Conservation (phyloP, 92 coral and sea anemone species). For the Epizoanthus stellaris region DNA sequence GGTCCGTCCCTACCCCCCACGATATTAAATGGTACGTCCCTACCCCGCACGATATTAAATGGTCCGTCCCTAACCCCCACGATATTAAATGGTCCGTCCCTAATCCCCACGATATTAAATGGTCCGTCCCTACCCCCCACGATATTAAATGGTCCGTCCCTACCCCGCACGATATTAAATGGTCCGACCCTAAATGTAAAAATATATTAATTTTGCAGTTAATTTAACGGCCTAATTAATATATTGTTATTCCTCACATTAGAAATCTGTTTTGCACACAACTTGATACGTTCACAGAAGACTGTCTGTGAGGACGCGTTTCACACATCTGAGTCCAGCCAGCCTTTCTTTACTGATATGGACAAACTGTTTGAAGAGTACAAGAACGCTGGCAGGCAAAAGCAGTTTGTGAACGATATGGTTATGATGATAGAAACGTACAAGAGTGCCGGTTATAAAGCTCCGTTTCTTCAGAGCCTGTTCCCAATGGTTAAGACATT, state of each 20-base stretch:
- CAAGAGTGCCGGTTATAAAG: conserved; percentile 71
- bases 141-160: too few species aligned
- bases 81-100: too few species aligned
- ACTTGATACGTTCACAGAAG: conserved; percentile 66
- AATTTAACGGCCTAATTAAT: neutral
- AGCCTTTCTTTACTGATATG: conserved; percentile 67
- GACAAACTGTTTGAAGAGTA: conserved; percentile 70
- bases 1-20: too few species aligned
- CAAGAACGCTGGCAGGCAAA: conserved; percentile 64
- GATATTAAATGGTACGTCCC: too few species aligned
- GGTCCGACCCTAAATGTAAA: too few species aligned
- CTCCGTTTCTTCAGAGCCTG: conserved; percentile 75
- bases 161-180: too few species aligned
- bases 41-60: too few species aligned
- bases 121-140: too few species aligned
- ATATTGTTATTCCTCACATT: conserved; percentile 20
- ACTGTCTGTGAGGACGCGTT: conserved; percentile 49
- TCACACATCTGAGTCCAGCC: conserved; percentile 68
- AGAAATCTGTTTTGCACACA: conserved; percentile 80
- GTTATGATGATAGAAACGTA: conserved; percentile 67
- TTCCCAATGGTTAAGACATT: conserved; percentile 14
- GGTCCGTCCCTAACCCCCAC: too few species aligned
- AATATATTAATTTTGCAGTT: too few species aligned
- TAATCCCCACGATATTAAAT: too few species aligned
- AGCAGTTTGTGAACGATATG: conserved; percentile 68